These are phyloP conservation scores for Gnatocerus cornutus DNA, from an alignment of 2,888 invertebrate genomes.

Conservation along the genomic window DNA sequence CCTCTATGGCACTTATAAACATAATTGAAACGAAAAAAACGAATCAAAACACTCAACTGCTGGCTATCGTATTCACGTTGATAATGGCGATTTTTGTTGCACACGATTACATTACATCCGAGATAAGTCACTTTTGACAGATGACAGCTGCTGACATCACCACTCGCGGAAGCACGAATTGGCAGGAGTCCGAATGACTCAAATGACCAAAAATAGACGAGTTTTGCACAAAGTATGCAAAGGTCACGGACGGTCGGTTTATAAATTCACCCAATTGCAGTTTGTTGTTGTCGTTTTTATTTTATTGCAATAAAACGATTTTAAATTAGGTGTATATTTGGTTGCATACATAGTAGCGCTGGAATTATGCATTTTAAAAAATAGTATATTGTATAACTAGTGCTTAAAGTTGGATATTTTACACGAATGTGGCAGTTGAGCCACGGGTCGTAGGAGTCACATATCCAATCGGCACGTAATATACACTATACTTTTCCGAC, in stretches of 20 bases:
- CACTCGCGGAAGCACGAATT: not conserved
- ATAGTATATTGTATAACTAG: no score
- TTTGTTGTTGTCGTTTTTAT: not conserved
- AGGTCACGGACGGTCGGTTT: no score
- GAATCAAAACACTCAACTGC: slow-evolving; percentile 44
- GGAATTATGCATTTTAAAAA: no score
- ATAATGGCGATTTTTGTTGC: slow-evolving; percentile 45
- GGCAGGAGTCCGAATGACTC: not conserved
- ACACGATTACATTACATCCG: slow-evolving; percentile 40
- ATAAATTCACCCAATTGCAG: no score
- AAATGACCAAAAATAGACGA: no score
- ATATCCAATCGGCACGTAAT: no score
- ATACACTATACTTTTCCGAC: no score
- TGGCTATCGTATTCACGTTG: slow-evolving; percentile 14
- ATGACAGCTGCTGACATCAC: slow-evolving; percentile 24
- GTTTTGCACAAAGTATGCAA: no score
- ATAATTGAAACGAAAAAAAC: slow-evolving; percentile 67
- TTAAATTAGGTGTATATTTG: not conserved
- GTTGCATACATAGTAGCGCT: not conserved
- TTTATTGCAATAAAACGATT: no score
- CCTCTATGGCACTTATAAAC: slow-evolving; percentile 70
- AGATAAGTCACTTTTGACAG: slow-evolving; percentile 32
- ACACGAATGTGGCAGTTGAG: no score
- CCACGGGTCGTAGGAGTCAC: no score
- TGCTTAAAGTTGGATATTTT: no score